These are phyloP conservation scores for Cichladusa arquata DNA, from an alignment of 2,113 vertebrate genomes.

Conservation along the genomic window DNA sequence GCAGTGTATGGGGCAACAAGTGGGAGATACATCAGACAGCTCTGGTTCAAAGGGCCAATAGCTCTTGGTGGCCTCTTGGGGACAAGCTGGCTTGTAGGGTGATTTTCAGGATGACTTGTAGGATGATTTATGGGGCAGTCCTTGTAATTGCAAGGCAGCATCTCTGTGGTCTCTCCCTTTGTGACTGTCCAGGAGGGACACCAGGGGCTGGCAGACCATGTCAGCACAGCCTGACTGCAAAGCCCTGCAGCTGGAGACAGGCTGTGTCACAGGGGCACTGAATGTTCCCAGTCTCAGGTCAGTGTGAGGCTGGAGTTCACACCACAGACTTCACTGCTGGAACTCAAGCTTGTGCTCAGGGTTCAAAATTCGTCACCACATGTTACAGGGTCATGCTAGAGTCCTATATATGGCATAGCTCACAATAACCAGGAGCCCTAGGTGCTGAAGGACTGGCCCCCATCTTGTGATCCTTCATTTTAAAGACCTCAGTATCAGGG, in stretches of 20 bases:
- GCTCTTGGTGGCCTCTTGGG: background rate
- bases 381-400: background rate
- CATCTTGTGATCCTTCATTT: background rate
- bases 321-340: background rate
- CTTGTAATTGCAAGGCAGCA: background rate
- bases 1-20: accelerated
- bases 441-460: background rate
- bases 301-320: background rate
- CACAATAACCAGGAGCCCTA: background rate
- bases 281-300: accelerated
- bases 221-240: background rate
- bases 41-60: accelerated
- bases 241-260: background rate
- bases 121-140: background rate
- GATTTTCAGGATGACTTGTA: background rate
- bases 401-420: background rate
- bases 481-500: background rate
- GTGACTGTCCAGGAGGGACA: background rate
- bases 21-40: background rate
- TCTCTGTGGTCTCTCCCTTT: accelerated
- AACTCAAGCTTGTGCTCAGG: background rate
- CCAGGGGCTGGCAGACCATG: background rate
- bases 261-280: accelerated
- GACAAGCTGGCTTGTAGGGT: background rate
- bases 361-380: background rate